Base-by-base conservation (phyloP, 1,140 invertebrate genomes). In the Bombus fervidus region DNA sequence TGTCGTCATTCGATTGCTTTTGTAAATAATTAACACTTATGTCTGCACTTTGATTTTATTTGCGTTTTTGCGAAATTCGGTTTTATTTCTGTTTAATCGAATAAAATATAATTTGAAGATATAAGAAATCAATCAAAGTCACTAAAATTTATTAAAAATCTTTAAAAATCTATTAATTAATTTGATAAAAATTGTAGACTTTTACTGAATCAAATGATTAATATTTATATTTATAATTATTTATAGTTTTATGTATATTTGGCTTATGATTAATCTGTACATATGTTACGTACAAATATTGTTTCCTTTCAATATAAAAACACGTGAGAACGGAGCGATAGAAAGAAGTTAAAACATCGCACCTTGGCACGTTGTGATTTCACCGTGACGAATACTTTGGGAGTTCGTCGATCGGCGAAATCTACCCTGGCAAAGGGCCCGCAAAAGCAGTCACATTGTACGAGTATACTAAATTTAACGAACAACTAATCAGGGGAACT, bases 391-490 rank as follows among this genome's bases (percentile, higher is more conserved):
- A 84, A 88, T 88, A 85, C 79, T 72, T 84, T 72, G 77, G 71
- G 79, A 73, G 87, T 90, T 91, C 87, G 89, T 87, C 87, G 87
- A 89, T 90, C 89, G 79, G 66, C 73, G 75, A 81, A 85, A 83
- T 84, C 64, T 83, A 86, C 57, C 69, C 85, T 90, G 89, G 90
- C 83, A 88, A 88, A 80, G 83, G 83, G 84, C 85, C 86, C 79
- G 87, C 81, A 22, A 85, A 89, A 88, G 80, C 78, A 73, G 72
- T 77, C 83, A 76, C 76, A 85, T 87, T 90, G 87, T 88, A 57
- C 80, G 77, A 71, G 76, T 90, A 81, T 74, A 86, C 87, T 91
- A 91, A 91, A 91, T 91, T 91, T 91, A 91, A 87, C 85, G 53
- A 83, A 62, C 87, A 83, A 90, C 89, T 91, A 91, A 91, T 91